Conservation (phyloP, 2,797 vertebrate genomes). For the Coregonus suidteri region DNA sequence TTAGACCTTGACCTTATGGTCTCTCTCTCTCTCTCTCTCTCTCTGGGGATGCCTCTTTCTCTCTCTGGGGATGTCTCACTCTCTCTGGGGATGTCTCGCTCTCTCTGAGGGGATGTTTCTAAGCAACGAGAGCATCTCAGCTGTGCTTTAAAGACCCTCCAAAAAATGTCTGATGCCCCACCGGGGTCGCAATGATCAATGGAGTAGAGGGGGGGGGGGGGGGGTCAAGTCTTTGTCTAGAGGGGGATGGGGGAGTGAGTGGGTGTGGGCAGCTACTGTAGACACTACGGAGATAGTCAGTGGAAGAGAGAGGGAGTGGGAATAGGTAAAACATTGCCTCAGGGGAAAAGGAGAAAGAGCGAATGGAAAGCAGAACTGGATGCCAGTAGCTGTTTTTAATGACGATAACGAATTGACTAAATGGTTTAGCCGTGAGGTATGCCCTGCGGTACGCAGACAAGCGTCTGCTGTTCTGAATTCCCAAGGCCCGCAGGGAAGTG, state of each 20-base stretch:
- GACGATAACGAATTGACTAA: not conserved
- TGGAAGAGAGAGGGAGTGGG: not conserved
- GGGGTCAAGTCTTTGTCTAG: constrained; percentile 10
- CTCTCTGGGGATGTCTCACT: not conserved
- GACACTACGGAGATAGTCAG: not conserved
- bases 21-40: not conserved
- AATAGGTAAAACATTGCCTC: not conserved
- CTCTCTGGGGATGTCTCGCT: not conserved
- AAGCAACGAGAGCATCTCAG: not conserved
- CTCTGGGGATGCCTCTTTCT: not conserved
- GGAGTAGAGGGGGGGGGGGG: not conserved
- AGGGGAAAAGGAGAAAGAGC: not conserved
- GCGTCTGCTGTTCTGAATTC: not conserved
- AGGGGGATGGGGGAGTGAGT: not conserved
- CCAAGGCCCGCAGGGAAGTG: not conserved
- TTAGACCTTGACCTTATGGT: not conserved
- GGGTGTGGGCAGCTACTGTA: not conserved
- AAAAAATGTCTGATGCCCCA: not conserved
- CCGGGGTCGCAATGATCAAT: not conserved
- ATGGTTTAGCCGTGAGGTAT: not conserved
- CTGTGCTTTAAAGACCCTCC: not conserved
- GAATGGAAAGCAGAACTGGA: not conserved
- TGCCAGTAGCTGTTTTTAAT: not conserved
- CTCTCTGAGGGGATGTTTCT: not conserved
- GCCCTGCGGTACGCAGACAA: constrained; percentile 16